phyloP scores from a whole-genome alignment of 2,888 invertebrate genomes.

The Athalia cordata region DNA sequence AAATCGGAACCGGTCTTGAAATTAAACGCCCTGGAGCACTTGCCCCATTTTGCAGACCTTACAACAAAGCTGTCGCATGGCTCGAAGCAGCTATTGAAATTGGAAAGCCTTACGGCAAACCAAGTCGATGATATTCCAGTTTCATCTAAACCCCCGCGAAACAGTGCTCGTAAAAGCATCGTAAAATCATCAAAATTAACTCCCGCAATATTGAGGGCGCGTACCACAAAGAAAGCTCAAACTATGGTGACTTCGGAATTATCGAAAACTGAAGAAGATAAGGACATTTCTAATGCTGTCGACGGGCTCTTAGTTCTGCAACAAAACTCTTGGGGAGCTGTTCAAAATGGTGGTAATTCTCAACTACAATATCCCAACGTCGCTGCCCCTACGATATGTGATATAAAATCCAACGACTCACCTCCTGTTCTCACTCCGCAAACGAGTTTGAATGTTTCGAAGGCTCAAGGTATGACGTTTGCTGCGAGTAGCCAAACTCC shows the following conservation, averaged over 20 bases:
- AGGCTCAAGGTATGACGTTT: too few relatives aligned
- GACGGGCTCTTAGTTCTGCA: constrained; percentile 57
- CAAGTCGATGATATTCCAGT: not conserved
- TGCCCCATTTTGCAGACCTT: not conserved
- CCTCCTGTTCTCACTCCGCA: constrained; percentile 1
- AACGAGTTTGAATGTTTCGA: too few relatives aligned
- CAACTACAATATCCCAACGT: not conserved
- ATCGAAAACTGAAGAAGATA: constrained; percentile 48
- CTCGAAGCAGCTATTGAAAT: not conserved
- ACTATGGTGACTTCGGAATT: not conserved
- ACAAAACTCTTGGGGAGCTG: constrained; percentile 52
- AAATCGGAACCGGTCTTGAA: not conserved
- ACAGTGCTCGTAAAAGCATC: constrained; percentile 54
- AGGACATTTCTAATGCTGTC: constrained; percentile 52
- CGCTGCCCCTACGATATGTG: not conserved
- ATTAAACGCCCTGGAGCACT: not conserved
- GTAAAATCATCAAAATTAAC: constrained; percentile 61
- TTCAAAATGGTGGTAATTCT: constrained; percentile 41
- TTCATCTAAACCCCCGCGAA: constrained; percentile 1
- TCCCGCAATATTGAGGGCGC: constrained; percentile 52
- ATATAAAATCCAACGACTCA: constrained; percentile 10
- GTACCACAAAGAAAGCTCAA: constrained; percentile 24
- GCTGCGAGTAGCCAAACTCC: too few relatives aligned
- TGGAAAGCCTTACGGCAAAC: not conserved
- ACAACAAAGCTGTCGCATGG: not conserved